Evolutionary conservation across 1,140 invertebrate genomes (phyloP).

Genomic region (Drosophila sproati): DNA sequence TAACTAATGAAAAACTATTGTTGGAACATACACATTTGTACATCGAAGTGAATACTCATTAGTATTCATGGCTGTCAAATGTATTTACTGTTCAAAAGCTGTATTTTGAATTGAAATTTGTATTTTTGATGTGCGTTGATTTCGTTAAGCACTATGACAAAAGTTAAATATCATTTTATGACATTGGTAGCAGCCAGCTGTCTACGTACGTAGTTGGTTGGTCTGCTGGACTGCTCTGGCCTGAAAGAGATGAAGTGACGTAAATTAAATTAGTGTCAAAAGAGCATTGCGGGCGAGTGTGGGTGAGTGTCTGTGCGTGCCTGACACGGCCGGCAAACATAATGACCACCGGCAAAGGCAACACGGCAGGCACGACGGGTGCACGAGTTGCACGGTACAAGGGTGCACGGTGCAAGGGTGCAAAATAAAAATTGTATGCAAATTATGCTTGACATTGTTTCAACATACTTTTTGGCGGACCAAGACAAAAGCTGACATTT

Average conservation of each 20-base stretch:
- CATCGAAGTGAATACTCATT: background rate
- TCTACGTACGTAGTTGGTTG: background rate
- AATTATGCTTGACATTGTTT: constrained; percentile 83
- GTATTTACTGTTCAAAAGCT: constrained; percentile 4
- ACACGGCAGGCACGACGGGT: constrained; percentile 14
- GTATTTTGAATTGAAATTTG: constrained; percentile 44
- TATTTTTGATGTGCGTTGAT: constrained; percentile 26
- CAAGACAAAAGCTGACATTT: constrained; percentile 83
- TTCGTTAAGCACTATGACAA: constrained; percentile 16
- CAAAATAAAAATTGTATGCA: constrained; percentile 76
- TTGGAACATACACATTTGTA: background rate
- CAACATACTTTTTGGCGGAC: constrained; percentile 79
- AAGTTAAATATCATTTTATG: constrained; percentile 62
- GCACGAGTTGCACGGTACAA: background rate
- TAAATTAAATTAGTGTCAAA: constrained; percentile 81
- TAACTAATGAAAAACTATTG: background rate
- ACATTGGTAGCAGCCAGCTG: constrained; percentile 55
- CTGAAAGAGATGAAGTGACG: constrained; percentile 52
- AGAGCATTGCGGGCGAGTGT: constrained; percentile 67
- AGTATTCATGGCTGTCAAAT: background rate
- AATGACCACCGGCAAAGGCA: constrained; percentile 69
- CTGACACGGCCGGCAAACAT: constrained; percentile 78
- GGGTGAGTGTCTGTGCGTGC: constrained; percentile 73
- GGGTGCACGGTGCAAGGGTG: background rate
- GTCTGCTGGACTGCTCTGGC: constrained; percentile 11